Percentiles rank a stretch among this genome's conserved stretches.
phyloP scores from a whole-genome alignment of 1,140 invertebrate genomes.

The Drosophila littoralis region DNA sequence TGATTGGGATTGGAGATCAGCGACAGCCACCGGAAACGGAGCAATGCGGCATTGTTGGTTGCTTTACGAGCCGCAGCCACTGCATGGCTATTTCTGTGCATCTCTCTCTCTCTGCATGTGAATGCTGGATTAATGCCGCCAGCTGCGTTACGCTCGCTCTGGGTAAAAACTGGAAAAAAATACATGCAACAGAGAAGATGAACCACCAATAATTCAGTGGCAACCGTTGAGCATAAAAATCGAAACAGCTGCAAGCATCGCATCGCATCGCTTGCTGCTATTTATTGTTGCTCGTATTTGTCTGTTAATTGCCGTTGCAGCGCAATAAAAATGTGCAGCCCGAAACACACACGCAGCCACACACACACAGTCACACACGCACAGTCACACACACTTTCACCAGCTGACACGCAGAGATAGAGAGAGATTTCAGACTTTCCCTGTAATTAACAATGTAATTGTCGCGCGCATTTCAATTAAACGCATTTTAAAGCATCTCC shows the following conservation, averaged over 20 bases:
- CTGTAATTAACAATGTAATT: slow-evolving; percentile 65
- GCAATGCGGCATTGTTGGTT: slow-evolving; percentile 50
- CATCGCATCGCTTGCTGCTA: slow-evolving; percentile 36
- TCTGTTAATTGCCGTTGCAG: slow-evolving; percentile 71
- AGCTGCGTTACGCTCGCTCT: slow-evolving; percentile 43
- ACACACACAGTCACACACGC: slow-evolving; percentile 9
- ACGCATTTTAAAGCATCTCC: slow-evolving; percentile 32
- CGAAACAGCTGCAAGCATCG: slow-evolving; percentile 63
- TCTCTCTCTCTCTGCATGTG: not conserved
- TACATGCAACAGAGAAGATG: slow-evolving; percentile 40
- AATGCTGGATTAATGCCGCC: slow-evolving; percentile 66
- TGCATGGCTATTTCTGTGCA: not conserved
- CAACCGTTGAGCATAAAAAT: slow-evolving; percentile 67
- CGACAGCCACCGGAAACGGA: slow-evolving; percentile 22
- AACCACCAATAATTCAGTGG: slow-evolving; percentile 76
- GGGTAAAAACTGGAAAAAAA: slow-evolving; percentile 8
- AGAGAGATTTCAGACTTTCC: slow-evolving; percentile 17
- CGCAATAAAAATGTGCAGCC: slow-evolving; percentile 60
- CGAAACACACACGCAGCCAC: not conserved
- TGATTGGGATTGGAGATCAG: slow-evolving; percentile 29
- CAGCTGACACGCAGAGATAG: not conserved
- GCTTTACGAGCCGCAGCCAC: slow-evolving; percentile 66
- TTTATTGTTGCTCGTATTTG: slow-evolving; percentile 72
- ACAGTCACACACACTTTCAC: not conserved
- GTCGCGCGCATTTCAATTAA: slow-evolving; percentile 57